A percentile compares a stretch with the other conserved stretches of the same genome.
These are phyloP conservation scores for Orchestia grillus DNA, from an alignment of 1,140 invertebrate species.

Conservation along the genomic window DNA sequence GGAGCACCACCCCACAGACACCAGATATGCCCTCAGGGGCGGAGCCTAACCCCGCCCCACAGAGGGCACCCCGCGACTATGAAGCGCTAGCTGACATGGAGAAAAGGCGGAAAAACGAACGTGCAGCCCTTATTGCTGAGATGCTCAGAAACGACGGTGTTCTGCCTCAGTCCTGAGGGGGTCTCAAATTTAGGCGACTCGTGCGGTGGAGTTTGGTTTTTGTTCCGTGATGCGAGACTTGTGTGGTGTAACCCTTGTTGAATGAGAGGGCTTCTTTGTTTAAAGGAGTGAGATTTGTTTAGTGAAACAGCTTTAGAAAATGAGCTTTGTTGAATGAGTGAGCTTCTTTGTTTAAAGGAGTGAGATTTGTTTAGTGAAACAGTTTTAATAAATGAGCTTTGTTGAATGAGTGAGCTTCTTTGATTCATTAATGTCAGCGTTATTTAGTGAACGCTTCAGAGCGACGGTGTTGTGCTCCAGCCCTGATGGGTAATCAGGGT, in stretches of 20 bases:
- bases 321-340: too few species aligned
- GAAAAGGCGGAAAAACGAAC: slow-evolving; percentile 61
- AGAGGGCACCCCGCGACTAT: slow-evolving; percentile 59
- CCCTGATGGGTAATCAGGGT: too few species aligned
- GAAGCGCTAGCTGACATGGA: slow-evolving; percentile 65
- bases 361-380: too few species aligned
- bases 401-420: too few species aligned
- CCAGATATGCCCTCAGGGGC: not conserved
- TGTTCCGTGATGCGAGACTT: not conserved
- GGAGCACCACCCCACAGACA: not conserved
- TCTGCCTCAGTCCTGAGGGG: not conserved
- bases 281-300: too few species aligned
- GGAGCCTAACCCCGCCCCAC: not conserved
- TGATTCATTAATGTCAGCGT: too few species aligned
- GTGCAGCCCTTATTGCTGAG: slow-evolving; percentile 60
- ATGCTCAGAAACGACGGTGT: slow-evolving; percentile 61
- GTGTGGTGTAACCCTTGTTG: not conserved
- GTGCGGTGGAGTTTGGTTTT: not conserved
- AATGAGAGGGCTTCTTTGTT: too few species aligned
- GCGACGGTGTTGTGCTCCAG: too few species aligned
- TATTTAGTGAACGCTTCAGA: too few species aligned
- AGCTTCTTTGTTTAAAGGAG: too few species aligned
- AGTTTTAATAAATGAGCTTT: too few species aligned
- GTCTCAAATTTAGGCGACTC: not conserved
- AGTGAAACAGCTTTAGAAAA: too few species aligned